A percentile compares a stretch with the other conserved stretches of the same genome.
These are phyloP conservation scores for Scolopax rusticola DNA, from an alignment of 2,797 vertebrate species.

Conservation along the genomic window DNA sequence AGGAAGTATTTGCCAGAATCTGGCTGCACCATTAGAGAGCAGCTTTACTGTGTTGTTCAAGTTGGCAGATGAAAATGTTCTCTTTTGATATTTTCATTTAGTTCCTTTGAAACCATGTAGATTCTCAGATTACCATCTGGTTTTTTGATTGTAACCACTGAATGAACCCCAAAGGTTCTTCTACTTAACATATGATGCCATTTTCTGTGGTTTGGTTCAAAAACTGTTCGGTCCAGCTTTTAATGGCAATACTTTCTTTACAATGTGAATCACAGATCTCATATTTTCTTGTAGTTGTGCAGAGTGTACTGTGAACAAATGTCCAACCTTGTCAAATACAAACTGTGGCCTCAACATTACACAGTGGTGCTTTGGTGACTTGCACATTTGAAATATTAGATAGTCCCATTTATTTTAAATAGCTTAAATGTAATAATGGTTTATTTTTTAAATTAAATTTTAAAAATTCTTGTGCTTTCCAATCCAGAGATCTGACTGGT, in stretches of 20 bases:
- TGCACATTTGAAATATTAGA: neutral
- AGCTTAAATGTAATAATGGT: neutral
- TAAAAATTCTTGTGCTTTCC: conserved; percentile 24
- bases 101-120: conserved; percentile 64
- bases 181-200: conserved; percentile 60
- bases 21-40: conserved; percentile 55
- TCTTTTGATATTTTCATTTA: conserved; percentile 71
- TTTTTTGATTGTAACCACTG: conserved; percentile 51
- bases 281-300: conserved; percentile 22
- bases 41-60: conserved; percentile 32
- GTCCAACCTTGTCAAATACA: conserved; percentile 29
- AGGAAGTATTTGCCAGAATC: conserved; percentile 37
- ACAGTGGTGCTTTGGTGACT: neutral
- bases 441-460: neutral
- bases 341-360: neutral
- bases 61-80: conserved; percentile 72
- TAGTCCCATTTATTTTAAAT: neutral
- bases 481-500: conserved; percentile 14
- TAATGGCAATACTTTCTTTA: conserved; percentile 37
- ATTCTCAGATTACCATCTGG: conserved; percentile 62
- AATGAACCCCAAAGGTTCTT: conserved; percentile 61
- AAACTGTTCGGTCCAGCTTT: conserved; percentile 39
- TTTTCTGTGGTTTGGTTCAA: conserved; percentile 40
- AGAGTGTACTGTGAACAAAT: conserved; percentile 33
- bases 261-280: conserved; percentile 19